A percentile compares a stretch with the other conserved stretches of the same genome.
phyloP scores from a whole-genome alignment of 2,113 vertebrate genomes.

The Sceloporus undulatus region DNA sequence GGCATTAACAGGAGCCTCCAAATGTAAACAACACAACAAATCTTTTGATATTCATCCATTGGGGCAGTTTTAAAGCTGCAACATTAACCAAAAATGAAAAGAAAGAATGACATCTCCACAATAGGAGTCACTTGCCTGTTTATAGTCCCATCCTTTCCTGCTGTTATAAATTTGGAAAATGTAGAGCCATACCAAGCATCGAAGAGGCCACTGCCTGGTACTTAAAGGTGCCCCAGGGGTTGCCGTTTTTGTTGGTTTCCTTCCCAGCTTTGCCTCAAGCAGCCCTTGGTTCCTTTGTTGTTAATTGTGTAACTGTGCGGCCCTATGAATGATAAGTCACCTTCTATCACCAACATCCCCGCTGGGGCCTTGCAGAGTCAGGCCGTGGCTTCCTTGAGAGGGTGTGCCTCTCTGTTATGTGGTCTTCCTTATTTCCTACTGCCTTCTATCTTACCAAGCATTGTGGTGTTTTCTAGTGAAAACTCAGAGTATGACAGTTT shows the following conservation, averaged over 20 bases:
- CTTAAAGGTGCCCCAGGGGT: not conserved
- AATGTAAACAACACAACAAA: conserved; percentile 9
- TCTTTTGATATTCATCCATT: not conserved
- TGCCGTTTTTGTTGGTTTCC: not conserved
- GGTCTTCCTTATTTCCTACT: too few species aligned
- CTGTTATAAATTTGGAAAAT: not conserved
- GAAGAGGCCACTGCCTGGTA: too few species aligned
- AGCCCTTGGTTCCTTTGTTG: not conserved
- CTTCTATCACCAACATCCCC: too few species aligned
- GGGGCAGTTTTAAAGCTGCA: not conserved
- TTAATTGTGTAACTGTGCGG: not conserved
- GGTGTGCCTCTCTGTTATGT: too few species aligned
- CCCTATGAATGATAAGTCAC: too few species aligned
- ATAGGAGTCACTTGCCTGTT: not conserved
- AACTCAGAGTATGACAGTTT: too few species aligned
- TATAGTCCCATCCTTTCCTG: too few species aligned
- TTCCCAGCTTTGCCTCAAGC: not conserved
- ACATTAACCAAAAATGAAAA: not conserved
- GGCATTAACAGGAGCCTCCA: not conserved
- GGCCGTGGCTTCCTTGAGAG: too few species aligned
- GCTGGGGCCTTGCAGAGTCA: too few species aligned
- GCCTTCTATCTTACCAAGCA: too few species aligned
- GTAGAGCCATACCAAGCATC: not conserved
- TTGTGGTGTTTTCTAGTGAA: too few species aligned
- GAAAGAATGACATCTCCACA: not conserved